Base-by-base conservation (phyloP, 35 echinoderm and acorn worm species). In the Patiria miniata region DNA sequence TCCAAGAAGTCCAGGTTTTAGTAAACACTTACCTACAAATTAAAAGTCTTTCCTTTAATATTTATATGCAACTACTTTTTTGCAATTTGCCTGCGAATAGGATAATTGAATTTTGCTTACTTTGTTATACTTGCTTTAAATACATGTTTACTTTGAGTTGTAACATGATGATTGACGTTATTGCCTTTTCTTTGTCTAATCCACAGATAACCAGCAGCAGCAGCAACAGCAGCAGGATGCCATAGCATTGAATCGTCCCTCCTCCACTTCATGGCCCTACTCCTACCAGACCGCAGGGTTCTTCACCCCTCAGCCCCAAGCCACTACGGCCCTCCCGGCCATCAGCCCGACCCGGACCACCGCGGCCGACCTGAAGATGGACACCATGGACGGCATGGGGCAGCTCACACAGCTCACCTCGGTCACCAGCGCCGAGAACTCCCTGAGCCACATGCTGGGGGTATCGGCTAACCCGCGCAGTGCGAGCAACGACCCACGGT, bases 261-360 rank as follows among this genome's bases (percentile, higher is more conserved):
- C 87, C 30, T 44, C 89, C 9, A 88, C 85, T 12, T 85, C 83
- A 38, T 83, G 90, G 32, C 85, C 91, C 47, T 73, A 73, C 65
- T 81, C 79, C 56, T 95, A 95, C 81, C 90, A 91, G 29, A 44
- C 88, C 19, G 80, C 77, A 9, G 77, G 87, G 51, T 94, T 94
- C 83, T 92, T 86, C 86, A 61, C 85, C 7, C 69, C 87, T 42
- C 82, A 89, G 82, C 82, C 92, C 23, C 83, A 89, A 82, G 79
- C 80, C 29, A 77, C 87, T 7, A 51, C 36, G 39, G 68, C 79
- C 33, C 52, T 77, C 39, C 55, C 77, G 10, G 51, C 84, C 82
- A 77, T 17, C 87, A 88, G 17, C 39, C 83, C 68, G 47, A 77
- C 28, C 16, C 87, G 68, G 33, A 61, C 92, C 16, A 90, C 89